Percentiles rank a stretch among this genome's conserved stretches.
Evolutionary conservation across 2,888 invertebrate genomes (phyloP).

Genomic region (Hypsopygia costalis): DNA sequence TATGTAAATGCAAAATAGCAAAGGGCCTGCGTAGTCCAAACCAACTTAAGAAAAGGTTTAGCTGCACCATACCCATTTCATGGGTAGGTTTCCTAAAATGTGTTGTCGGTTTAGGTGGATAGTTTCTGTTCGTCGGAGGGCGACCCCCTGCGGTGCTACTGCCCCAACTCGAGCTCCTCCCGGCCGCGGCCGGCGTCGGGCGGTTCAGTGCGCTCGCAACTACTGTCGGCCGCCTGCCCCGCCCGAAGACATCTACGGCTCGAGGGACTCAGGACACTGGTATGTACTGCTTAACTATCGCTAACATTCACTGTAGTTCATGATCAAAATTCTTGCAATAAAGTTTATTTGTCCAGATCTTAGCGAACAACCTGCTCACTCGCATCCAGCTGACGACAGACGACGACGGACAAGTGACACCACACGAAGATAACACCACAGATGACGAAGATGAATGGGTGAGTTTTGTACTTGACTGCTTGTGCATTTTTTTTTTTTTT

Average conservation of each 20-base stretch:
- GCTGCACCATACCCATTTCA: too few species aligned
- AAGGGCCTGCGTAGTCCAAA: too few species aligned
- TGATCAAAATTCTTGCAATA: too few species aligned
- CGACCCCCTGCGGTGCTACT: slow-evolving; percentile 87
- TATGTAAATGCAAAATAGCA: too few species aligned
- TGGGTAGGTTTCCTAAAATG: too few species aligned
- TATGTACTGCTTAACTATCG: slow-evolving; percentile 32
- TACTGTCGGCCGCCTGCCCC: slow-evolving; percentile 90
- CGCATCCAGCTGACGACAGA: slow-evolving; percentile 90
- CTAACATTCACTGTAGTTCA: too few species aligned
- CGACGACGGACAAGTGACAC: slow-evolving; percentile 82
- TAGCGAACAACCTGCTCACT: slow-evolving; percentile 92
- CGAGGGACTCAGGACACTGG: slow-evolving; percentile 89
- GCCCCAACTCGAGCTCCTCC: slow-evolving; percentile 38
- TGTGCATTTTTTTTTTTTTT: too few species aligned
- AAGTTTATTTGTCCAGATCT: slow-evolving; percentile 56
- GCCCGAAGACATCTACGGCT: slow-evolving; percentile 92
- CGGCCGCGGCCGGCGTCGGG: slow-evolving; percentile 61
- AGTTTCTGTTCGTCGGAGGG: slow-evolving; percentile 82
- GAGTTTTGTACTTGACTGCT: too few species aligned
- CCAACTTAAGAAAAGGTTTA: too few species aligned
- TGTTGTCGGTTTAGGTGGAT: too few species aligned
- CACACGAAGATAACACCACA: slow-evolving; percentile 26
- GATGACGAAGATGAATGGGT: slow-evolving; percentile 84
- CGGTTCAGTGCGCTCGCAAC: slow-evolving; percentile 85